Percentiles rank a stretch among this genome's conserved stretches.
Evolutionary conservation across 2,888 invertebrate species (phyloP).

Genomic region (Timandra comae): DNA sequence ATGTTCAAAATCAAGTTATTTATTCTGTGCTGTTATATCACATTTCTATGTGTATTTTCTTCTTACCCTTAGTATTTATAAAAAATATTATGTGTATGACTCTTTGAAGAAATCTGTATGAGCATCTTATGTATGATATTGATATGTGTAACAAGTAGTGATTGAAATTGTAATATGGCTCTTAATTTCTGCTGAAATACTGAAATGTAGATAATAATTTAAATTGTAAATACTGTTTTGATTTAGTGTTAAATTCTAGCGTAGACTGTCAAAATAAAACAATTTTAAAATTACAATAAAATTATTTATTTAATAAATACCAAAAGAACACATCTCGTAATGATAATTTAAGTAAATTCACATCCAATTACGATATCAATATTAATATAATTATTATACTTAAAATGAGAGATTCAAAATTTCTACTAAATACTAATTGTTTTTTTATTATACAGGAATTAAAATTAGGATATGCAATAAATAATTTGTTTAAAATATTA

Average conservation of each 20-base stretch:
- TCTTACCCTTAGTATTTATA: too few species aligned
- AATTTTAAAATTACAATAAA: constrained; percentile 29
- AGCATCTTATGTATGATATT: too few species aligned
- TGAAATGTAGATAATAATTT: too few species aligned
- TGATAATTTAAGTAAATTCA: constrained; percentile 36
- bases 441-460: constrained; percentile 1
- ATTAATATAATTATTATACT: too few species aligned
- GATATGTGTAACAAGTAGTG: too few species aligned
- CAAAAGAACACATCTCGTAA: constrained; percentile 40
- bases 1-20: not conserved
- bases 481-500: constrained; percentile 2
- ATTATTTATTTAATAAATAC: constrained; percentile 63
- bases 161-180: too few species aligned
- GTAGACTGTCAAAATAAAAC: constrained; percentile 18
- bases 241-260: constrained; percentile 12
- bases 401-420: constrained; percentile 30
- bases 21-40: too few species aligned
- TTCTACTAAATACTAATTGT: constrained; percentile 23
- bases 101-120: too few species aligned
- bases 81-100: too few species aligned
- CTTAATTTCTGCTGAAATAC: too few species aligned
- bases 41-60: too few species aligned
- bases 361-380: constrained; percentile 27
- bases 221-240: constrained; percentile 1
- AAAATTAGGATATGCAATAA: constrained; percentile 14